These are phyloP conservation scores for Acleris literana DNA, from an alignment of 2,888 invertebrate genomes.

Conservation along the genomic window DNA sequence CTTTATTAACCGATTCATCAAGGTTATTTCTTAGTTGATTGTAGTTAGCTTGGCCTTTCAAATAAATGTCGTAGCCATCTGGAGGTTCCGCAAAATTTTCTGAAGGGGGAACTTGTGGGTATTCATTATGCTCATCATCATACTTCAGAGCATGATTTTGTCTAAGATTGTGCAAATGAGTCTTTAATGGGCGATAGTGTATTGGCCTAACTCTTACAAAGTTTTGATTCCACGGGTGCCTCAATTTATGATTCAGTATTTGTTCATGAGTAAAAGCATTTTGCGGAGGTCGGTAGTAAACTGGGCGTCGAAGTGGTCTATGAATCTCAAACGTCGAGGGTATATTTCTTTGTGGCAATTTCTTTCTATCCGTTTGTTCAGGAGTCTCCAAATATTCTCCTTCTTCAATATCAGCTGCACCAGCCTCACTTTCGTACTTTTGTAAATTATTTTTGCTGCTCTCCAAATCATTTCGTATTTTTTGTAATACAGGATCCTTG, in stretches of 20 bases:
- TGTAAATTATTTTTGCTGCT: constrained; percentile 61
- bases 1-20: constrained; percentile 69
- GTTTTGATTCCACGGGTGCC: constrained; percentile 74
- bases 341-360: constrained; percentile 64
- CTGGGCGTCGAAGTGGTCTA: constrained; percentile 63
- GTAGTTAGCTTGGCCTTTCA: constrained; percentile 75
- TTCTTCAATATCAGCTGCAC: constrained; percentile 59
- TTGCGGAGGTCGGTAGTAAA: constrained; percentile 62
- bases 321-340: constrained; percentile 70
- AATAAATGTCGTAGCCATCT: constrained; percentile 83
- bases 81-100: constrained; percentile 62
- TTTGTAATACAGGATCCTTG: constrained; percentile 64
- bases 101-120: constrained; percentile 65
- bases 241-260: constrained; percentile 66
- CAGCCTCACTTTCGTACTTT: constrained; percentile 66
- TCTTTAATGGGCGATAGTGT: constrained; percentile 72
- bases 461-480: constrained; percentile 65
- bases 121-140: constrained; percentile 74
- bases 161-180: constrained; percentile 66
- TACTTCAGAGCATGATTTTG: constrained; percentile 74
- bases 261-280: constrained; percentile 56
- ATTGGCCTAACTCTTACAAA: constrained; percentile 70
- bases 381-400: constrained; percentile 70
- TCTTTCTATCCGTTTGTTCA: constrained; percentile 64
- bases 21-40: constrained; percentile 65